Evolutionary conservation across 2,113 vertebrate genomes (phyloP).

Genomic region (Albula glossodonta): DNA sequence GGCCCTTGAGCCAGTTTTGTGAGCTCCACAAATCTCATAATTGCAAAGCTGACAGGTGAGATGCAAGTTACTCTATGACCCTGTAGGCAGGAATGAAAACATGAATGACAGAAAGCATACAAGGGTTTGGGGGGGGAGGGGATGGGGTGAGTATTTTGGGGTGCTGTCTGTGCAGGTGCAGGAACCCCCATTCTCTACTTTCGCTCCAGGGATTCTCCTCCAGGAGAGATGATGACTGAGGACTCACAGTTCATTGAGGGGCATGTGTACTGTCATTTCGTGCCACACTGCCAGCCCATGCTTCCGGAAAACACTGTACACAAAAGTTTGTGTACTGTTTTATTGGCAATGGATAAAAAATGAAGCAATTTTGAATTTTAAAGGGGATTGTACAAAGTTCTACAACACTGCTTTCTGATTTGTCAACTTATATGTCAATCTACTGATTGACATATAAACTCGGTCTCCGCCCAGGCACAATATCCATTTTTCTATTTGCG

Average conservation of each 20-base stretch:
- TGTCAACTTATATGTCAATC: neutral
- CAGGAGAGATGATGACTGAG: conserved; percentile 45
- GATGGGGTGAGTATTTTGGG: neutral
- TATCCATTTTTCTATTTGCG: conserved; percentile 55
- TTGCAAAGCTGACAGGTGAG: conserved; percentile 53
- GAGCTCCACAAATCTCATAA: conserved; percentile 63
- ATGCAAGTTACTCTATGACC: conserved; percentile 6
- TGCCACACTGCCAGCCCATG: neutral
- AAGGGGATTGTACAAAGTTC: too few relatives aligned
- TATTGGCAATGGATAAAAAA: too few relatives aligned
- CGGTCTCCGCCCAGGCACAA: conserved; percentile 45
- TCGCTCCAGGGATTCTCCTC: conserved; percentile 23
- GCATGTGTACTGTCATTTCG: neutral
- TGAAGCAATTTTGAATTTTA: too few relatives aligned
- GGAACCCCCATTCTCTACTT: conserved; percentile 21
- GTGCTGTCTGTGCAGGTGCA: conserved; percentile 42
- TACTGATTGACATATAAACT: conserved; percentile 55
- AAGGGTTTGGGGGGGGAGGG: neutral
- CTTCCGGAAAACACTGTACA: neutral
- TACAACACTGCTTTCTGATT: too few relatives aligned
- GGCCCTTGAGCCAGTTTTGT: conserved; percentile 5
- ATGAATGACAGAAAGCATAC: conserved; percentile 11
- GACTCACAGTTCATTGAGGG: conserved; percentile 30
- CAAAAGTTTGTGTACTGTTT: neutral
- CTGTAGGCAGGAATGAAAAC: conserved; percentile 33